Evolutionary conservation across 2,797 vertebrate species (phyloP), one percentile per base, ranked within the genome.

Genomic region (Neosilurus hyrtlii): DNA sequence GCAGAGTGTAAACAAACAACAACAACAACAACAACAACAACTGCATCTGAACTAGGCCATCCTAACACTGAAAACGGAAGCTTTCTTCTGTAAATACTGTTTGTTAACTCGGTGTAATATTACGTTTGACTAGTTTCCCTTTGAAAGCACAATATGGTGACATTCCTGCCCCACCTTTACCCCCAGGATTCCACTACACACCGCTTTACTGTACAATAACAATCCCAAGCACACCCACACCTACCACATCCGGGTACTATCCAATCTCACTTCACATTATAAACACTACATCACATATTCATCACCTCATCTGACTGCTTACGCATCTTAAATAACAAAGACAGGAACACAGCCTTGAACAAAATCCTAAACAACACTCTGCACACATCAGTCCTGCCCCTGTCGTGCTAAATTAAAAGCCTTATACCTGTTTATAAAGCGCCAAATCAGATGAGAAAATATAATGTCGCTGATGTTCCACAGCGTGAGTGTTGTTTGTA

Each of bases 351-450:
- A 30, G 51, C 18, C 11, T 18, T 18, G 18, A 70, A 37, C 0
- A 22, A 35, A 35, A 20, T 4, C 3, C 9, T 37, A 15, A 6
- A 35, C 5, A 43, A 57, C 14, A 35, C 24, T 9, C 15, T 12
- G 24, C 0, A 0, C 1, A 20, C 24, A 52, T 12, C 11, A 65
- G 3, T 24, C 5, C 35, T 16, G 20, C 74, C 2, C 22, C 15
- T 61, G 15, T 0, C 51, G 43, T 51, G 43, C 61, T 20, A 12
- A 20, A 63, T 0, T 10, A 12, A 51, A 51, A 3, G 61, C 0
- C 12, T 14, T 81, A 80, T 61, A 93, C 93, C 93, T 94, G 93
- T 91, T 93, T 71, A 85, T 83, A 66, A 65, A 51, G 85, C 43
- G 51, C 89, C 89, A 86, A 86, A 79, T 74, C 62, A 90, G 81